A percentile compares a stretch with the other conserved stretches of the same genome.
phyloP scores from a whole-genome alignment of 2,113 vertebrate genomes.

The Hemicordylus capensis region DNA sequence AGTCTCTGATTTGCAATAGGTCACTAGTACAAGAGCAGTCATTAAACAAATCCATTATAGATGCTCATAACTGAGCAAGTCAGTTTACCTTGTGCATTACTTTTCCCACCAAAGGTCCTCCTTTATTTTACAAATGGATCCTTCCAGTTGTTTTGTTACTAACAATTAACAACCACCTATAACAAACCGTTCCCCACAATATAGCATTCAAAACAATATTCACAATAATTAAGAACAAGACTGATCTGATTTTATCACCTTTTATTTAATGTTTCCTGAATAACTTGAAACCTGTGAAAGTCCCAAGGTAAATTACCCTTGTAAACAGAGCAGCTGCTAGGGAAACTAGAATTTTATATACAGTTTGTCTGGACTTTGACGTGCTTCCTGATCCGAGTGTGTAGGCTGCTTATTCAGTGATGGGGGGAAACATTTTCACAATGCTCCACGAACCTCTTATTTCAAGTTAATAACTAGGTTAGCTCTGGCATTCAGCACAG shows the following conservation, averaged over 20 bases:
- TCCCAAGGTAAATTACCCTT: not conserved
- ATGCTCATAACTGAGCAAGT: not conserved
- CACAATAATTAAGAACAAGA: not conserved
- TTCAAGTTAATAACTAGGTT: not conserved
- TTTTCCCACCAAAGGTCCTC: not conserved
- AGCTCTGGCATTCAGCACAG: too few species aligned
- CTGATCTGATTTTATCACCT: not conserved
- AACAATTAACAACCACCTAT: too few species aligned
- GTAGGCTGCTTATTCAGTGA: not conserved
- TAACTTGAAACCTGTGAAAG: not conserved
- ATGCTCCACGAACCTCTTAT: not conserved
- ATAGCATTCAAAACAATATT: too few species aligned
- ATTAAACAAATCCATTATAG: not conserved
- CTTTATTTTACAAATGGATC: not conserved
- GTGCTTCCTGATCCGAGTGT: not conserved
- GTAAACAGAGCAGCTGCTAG: not conserved
- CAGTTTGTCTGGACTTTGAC: not conserved
- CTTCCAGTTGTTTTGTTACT: not conserved
- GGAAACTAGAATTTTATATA: not conserved
- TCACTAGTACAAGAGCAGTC: not conserved
- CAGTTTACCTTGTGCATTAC: not conserved
- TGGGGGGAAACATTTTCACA: not conserved
- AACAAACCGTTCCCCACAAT: too few species aligned
- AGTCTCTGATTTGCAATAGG: not conserved
- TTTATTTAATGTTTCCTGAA: not conserved